phyloP scores from a whole-genome alignment of 2,113 vertebrate genomes.

The Macrotus californicus region DNA sequence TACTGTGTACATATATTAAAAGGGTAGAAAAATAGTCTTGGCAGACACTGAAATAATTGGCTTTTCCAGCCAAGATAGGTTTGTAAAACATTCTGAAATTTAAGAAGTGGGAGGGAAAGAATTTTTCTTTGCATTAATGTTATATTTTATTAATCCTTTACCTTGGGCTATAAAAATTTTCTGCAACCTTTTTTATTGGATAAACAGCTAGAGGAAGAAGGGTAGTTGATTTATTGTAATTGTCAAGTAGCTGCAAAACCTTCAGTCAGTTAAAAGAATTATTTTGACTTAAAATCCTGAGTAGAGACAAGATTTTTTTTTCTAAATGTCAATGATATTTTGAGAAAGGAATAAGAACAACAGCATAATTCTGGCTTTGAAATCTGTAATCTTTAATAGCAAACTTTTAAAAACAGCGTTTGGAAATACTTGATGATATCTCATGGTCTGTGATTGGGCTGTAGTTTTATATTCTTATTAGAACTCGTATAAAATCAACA shows the following conservation, averaged over 20 bases:
- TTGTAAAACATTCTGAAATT: constrained; percentile 75
- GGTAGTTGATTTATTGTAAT: constrained; percentile 30
- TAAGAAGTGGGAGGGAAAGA: constrained; percentile 49
- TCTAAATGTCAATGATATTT: constrained; percentile 31
- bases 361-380: background rate
- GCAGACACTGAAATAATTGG: constrained; percentile 78
- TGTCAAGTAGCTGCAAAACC: constrained; percentile 39
- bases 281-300: constrained; percentile 38
- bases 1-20: constrained; percentile 59
- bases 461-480: constrained; percentile 60
- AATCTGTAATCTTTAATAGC: constrained; percentile 38
- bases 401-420: constrained; percentile 34
- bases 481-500: constrained; percentile 52
- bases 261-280: constrained; percentile 22
- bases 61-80: constrained; percentile 79
- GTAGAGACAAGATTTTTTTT: constrained; percentile 15
- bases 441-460: constrained; percentile 29
- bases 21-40: constrained; percentile 73
- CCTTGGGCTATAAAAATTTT: constrained; percentile 22
- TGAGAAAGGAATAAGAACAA: constrained; percentile 18
- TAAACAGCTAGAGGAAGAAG: constrained; percentile 31
- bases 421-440: constrained; percentile 50
- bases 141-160: constrained; percentile 60
- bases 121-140: constrained; percentile 53
- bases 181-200: constrained; percentile 31